A percentile compares a stretch with the other conserved stretches of the same genome.
These are phyloP conservation scores for Bombus pyrosoma DNA, from an alignment of 1,140 invertebrate genomes.

Conservation along the genomic window DNA sequence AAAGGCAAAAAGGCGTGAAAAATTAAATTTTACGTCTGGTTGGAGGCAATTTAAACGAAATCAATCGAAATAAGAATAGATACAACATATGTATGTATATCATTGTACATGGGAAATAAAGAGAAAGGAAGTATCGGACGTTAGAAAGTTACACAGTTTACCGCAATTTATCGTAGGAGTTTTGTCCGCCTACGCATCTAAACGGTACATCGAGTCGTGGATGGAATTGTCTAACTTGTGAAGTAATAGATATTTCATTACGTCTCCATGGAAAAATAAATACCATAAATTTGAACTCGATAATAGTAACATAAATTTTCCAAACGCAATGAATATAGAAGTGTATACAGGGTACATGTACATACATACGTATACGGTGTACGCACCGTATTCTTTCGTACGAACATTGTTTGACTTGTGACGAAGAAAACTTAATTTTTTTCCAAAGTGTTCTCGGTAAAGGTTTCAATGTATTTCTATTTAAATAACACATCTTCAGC, in stretches of 20 bases:
- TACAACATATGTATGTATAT: background rate
- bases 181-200: background rate
- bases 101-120: background rate
- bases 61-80: background rate
- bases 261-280: background rate
- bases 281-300: background rate
- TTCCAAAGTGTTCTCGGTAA: no score
- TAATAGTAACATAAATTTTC: background rate
- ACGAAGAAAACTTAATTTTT: no score
- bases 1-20: no score
- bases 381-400: no score
- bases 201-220: background rate
- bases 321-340: no score
- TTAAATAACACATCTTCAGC: no score
- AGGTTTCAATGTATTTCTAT: no score
- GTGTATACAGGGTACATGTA: no score
- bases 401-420: no score
- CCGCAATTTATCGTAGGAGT: background rate
- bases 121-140: background rate
- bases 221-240: background rate
- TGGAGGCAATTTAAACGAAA: background rate
- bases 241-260: background rate
- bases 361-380: no score
- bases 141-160: background rate
- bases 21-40: no score